A percentile compares a stretch with the other conserved stretches of the same genome.
Evolutionary conservation across 92 coral and sea anemone species (phyloP).

Genomic region (Desmophyllum pertusum): DNA sequence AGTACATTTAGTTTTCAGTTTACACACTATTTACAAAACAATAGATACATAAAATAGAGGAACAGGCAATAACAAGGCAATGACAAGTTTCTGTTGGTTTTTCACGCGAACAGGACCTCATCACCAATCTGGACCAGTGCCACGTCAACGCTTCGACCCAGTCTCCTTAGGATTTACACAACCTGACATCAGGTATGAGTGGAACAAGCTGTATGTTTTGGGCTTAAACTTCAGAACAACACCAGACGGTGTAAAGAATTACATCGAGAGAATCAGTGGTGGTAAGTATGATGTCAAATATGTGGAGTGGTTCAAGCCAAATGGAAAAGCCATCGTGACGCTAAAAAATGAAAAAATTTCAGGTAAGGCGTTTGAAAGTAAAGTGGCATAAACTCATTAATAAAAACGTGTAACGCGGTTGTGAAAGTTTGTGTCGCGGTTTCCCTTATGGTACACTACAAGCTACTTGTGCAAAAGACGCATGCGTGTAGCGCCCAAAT

Average conservation of each 20-base stretch:
- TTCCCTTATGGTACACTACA: too few relatives aligned
- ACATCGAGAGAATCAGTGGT: conserved; percentile 33
- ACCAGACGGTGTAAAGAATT: conserved; percentile 18
- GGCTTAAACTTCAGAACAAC: conserved; percentile 28
- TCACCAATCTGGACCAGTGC: background rate
- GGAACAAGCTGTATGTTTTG: conserved; percentile 26
- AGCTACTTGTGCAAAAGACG: too few relatives aligned
- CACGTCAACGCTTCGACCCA: background rate
- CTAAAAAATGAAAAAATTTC: conserved; percentile 6
- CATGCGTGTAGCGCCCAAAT: too few relatives aligned
- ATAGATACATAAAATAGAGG: too few relatives aligned
- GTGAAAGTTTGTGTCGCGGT: too few relatives aligned
- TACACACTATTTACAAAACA: too few relatives aligned
- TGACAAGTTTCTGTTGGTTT: background rate
- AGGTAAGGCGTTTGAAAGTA: conserved; percentile 5
- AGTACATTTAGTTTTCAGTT: too few relatives aligned
- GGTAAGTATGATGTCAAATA: conserved; percentile 23
- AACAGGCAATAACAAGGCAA: background rate
- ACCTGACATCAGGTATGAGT: conserved; percentile 25
- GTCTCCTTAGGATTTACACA: conserved; percentile 32
- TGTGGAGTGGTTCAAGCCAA: conserved; percentile 25
- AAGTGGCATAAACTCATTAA: too few relatives aligned
- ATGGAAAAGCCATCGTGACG: conserved; percentile 46
- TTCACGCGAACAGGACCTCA: background rate
- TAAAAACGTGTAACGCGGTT: too few relatives aligned